A percentile compares a stretch with the other conserved stretches of the same genome.
Conservation (phyloP, 2,113 vertebrate genomes). For the Lates calcarifer region DNA sequence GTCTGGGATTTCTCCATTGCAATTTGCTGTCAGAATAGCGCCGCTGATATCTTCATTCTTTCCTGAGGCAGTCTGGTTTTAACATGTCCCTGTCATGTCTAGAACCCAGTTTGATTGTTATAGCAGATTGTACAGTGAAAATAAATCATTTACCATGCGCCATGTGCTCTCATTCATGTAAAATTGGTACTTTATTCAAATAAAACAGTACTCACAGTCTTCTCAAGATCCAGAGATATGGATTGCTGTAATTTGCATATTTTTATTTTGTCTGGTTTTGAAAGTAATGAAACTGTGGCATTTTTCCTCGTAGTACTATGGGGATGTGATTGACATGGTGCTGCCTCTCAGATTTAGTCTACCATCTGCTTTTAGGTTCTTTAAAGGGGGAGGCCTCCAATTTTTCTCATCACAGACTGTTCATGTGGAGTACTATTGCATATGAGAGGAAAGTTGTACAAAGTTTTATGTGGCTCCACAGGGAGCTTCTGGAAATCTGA, state of each 20-base stretch:
- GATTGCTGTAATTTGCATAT: not conserved
- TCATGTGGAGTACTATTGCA: too few species aligned
- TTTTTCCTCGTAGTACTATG: not conserved
- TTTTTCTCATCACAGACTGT: not conserved
- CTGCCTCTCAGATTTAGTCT: not conserved
- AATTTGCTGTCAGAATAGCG: not conserved
- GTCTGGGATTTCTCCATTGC: slow-evolving; percentile 2
- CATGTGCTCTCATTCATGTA: not conserved
- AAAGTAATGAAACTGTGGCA: not conserved
- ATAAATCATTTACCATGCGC: not conserved
- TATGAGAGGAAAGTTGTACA: not conserved
- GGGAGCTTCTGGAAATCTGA: not conserved
- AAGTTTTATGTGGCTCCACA: not conserved
- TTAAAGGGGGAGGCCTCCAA: not conserved
- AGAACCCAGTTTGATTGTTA: not conserved
- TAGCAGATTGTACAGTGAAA: not conserved
- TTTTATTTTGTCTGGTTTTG: not conserved
- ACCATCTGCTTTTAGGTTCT: not conserved
- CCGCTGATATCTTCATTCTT: not conserved
- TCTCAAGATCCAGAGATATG: not conserved
- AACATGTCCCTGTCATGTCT: not conserved
- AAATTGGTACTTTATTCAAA: not conserved
- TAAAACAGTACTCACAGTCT: not conserved
- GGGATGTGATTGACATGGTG: not conserved
- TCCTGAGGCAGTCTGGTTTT: not conserved